These are phyloP conservation scores for Meandrina meandrites DNA, from an alignment of 92 coral and sea anemone species.

Conservation along the genomic window DNA sequence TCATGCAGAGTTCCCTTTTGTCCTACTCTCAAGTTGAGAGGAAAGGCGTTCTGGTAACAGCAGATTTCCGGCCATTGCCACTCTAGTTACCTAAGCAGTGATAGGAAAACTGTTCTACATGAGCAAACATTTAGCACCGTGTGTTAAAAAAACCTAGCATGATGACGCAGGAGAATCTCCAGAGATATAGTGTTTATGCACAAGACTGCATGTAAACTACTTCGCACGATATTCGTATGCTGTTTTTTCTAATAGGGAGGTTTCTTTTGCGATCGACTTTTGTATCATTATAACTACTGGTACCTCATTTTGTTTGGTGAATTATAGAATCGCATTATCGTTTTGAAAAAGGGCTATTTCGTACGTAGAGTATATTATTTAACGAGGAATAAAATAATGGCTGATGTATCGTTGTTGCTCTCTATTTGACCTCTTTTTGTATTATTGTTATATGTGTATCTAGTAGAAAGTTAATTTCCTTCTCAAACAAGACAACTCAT, in stretches of 20 bases:
- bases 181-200: neutral
- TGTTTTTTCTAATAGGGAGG: neutral
- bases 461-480: neutral
- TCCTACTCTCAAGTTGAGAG: neutral
- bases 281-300: neutral
- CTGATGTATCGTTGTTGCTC: neutral
- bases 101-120: neutral
- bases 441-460: neutral
- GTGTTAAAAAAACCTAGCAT: neutral
- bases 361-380: neutral
- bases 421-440: neutral
- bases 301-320: neutral
- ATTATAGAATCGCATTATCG: neutral
- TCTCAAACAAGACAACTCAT: neutral
- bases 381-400: neutral
- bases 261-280: slow-evolving; percentile 1
- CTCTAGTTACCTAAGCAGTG: neutral
- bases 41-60: no score
- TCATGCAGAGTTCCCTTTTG: neutral
- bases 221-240: slow-evolving; percentile 20
- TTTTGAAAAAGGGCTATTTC: neutral
- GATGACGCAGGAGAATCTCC: neutral
- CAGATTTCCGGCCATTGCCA: neutral
- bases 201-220: neutral
- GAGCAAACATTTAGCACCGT: neutral